Conservation (phyloP, 1,140 invertebrate species). For the Oryzaephilus surinamensis region DNA sequence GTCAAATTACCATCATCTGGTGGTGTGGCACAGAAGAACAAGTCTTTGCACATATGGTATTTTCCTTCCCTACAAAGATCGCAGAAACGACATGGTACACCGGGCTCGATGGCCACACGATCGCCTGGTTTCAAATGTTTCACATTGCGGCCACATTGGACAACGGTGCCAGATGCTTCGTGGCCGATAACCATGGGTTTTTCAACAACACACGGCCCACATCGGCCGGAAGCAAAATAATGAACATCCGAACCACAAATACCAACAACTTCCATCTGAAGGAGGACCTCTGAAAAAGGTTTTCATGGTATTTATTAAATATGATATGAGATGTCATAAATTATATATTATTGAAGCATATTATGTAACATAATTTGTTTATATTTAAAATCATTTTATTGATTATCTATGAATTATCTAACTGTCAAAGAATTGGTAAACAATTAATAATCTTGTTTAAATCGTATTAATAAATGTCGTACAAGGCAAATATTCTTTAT, state of each 20-base stretch:
- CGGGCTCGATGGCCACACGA: slow-evolving; percentile 87
- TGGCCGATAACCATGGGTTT: slow-evolving; percentile 82
- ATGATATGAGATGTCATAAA: too few species aligned
- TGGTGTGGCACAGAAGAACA: slow-evolving; percentile 85
- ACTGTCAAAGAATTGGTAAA: too few species aligned
- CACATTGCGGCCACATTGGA: slow-evolving; percentile 59
- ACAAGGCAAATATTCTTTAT: too few species aligned
- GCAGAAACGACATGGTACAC: slow-evolving; percentile 77
- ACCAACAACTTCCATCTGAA: slow-evolving; percentile 82
- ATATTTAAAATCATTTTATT: too few species aligned
- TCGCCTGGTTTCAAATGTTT: slow-evolving; percentile 66
- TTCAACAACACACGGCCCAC: slow-evolving; percentile 71
- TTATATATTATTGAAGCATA: too few species aligned
- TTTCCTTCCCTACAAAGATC: slow-evolving; percentile 73
- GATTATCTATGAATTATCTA: too few species aligned
- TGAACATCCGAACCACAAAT: slow-evolving; percentile 96
- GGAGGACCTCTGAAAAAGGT: slow-evolving; percentile 83
- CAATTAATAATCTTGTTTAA: too few species aligned
- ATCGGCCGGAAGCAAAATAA: slow-evolving; percentile 72
- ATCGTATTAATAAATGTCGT: too few species aligned
- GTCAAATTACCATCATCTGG: slow-evolving; percentile 77
- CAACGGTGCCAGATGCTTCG: slow-evolving; percentile 70
- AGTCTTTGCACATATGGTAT: slow-evolving; percentile 83
- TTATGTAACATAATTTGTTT: too few species aligned
- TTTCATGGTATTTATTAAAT: too few species aligned